Conservation (phyloP, 2,113 vertebrate species). For the Jaculus jaculus region DNA sequence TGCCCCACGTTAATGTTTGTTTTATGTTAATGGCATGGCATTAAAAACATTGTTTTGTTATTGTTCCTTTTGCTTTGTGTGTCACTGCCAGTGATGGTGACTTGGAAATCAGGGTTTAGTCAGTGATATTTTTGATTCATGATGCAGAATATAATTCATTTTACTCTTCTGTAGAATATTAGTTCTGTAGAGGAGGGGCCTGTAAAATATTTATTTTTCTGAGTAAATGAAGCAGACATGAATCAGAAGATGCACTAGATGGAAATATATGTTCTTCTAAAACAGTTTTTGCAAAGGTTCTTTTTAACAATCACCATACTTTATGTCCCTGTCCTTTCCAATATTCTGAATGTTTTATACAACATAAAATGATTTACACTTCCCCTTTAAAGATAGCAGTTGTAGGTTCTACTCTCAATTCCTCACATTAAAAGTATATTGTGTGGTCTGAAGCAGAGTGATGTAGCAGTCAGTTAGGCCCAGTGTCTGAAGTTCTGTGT, state of each 20-base stretch:
- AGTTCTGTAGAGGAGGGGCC: slow-evolving; percentile 40
- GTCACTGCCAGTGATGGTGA: not conserved
- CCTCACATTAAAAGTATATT: not conserved
- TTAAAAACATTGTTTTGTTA: slow-evolving; percentile 22
- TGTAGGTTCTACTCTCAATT: slow-evolving; percentile 48
- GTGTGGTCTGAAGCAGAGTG: not conserved
- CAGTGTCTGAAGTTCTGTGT: not conserved
- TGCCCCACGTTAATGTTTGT: slow-evolving; percentile 10
- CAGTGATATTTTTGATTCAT: slow-evolving; percentile 68
- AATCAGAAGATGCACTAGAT: slow-evolving; percentile 54
- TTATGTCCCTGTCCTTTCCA: slow-evolving; percentile 68
- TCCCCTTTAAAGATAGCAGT: slow-evolving; percentile 46
- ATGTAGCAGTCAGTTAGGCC: not conserved
- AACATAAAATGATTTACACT: slow-evolving; percentile 67
- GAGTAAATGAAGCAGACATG: slow-evolving; percentile 64
- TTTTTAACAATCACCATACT: slow-evolving; percentile 67
- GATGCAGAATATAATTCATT: slow-evolving; percentile 48
- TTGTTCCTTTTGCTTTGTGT: slow-evolving; percentile 14
- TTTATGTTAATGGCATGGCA: slow-evolving; percentile 9
- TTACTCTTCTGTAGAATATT: slow-evolving; percentile 52
- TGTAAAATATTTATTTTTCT: slow-evolving; percentile 72
- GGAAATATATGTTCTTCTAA: slow-evolving; percentile 64
- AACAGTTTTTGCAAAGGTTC: slow-evolving; percentile 51
- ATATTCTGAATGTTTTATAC: slow-evolving; percentile 68
- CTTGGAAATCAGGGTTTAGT: slow-evolving; percentile 54